Evolutionary conservation across 2,113 vertebrate genomes (phyloP).

Genomic region (Clupea harengus): DNA sequence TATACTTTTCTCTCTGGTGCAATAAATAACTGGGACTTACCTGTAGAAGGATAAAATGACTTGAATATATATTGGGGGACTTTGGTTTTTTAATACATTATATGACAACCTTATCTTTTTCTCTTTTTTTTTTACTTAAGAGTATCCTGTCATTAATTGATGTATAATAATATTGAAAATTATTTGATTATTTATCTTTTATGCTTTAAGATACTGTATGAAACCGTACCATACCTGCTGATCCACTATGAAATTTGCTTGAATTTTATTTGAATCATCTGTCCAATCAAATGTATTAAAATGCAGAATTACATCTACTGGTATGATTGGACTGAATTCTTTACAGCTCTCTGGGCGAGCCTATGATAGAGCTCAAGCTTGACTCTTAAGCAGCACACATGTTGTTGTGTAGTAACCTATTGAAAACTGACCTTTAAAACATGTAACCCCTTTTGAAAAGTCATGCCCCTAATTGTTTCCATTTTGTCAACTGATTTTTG

Average conservation of each 20-base stretch:
- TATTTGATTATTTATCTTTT: background rate
- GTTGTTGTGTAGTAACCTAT: background rate
- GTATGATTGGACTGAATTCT: background rate
- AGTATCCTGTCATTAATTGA: background rate
- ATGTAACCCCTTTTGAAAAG: background rate
- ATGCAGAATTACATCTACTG: background rate
- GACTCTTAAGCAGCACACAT: background rate
- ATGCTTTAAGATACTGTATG: background rate
- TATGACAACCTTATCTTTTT: background rate
- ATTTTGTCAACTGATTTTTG: background rate
- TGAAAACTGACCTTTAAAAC: background rate
- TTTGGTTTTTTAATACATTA: slow-evolving; percentile 22
- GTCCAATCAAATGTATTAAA: background rate
- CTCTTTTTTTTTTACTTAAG: slow-evolving; percentile 4
- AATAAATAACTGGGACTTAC: slow-evolving; percentile 38
- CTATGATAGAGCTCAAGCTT: background rate
- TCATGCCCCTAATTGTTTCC: background rate
- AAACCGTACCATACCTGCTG: slow-evolving; percentile 7
- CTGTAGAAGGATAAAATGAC: slow-evolving; percentile 15
- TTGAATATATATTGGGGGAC: slow-evolving; percentile 28
- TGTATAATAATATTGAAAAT: background rate
- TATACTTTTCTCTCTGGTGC: slow-evolving; percentile 23
- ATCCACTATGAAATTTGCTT: background rate
- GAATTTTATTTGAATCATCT: background rate
- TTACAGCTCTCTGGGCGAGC: background rate